Evolutionary conservation across 2,888 invertebrate genomes (phyloP), one percentile per base, ranked within the genome.

Genomic region (Leistus spinibarbis): DNA sequence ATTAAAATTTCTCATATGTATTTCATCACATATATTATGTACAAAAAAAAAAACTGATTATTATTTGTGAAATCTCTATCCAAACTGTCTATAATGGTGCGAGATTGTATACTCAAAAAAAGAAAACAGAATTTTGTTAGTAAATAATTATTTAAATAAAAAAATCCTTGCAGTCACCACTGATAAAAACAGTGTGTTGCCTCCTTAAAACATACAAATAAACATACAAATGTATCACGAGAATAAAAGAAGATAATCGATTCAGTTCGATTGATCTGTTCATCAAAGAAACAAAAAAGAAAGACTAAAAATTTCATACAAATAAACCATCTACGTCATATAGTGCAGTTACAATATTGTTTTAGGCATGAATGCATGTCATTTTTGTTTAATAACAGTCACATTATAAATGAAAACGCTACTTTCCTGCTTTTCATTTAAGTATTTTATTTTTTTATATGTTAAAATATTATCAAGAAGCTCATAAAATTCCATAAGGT

Each of bases 1-100:
- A 75, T 75, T 75, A 68, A 75, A 75, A 75, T 75, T 68, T 69
- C 75, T 75, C 75, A 73, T 73, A 73, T 67, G 73, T 54, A 73
- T 57, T 65, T 67, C 56, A 57, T 73, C 73, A 73, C 73, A 73
- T 67, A 73, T 72, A 16, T 27, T 73, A 73, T 73, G 73, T 73
- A 73, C 73, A 73, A 73, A 73, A 67, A 40, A 40, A 40, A 40
- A 27, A 40, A 40, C 40, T 40, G 40, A 40, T 40, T 40, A 40
- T 40, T 40, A 40, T 40, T 40, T 40, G 40, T 40, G 40, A 40
- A 40, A 40, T 71, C 20, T 64, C 71, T 67, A 73, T 60, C 27
- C 73, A 73, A 73, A 73, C 67, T 73, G 54, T 66, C 67, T 73
- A 65, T 65, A 73, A 57, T 73, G 66, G 73, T 67, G 53, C 27